Evolutionary conservation across 2,797 vertebrate genomes (phyloP).

Genomic region (Champsocephalus esox): DNA sequence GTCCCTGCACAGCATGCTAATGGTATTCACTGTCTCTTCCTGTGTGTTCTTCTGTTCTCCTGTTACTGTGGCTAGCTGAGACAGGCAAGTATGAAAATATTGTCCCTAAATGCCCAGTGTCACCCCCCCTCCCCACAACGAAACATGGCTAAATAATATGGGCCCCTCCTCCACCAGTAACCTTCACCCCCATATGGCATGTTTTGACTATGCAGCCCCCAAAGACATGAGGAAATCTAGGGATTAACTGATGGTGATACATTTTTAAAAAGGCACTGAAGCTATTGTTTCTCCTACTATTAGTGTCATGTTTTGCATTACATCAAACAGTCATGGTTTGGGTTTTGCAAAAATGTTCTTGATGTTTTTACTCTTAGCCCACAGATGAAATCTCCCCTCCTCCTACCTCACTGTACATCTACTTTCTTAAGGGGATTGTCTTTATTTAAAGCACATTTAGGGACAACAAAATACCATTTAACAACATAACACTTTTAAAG

Average conservation of each 20-base stretch:
- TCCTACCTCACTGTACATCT: constrained; percentile 39
- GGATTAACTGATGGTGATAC: constrained; percentile 26
- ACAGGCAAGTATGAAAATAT: constrained; percentile 87
- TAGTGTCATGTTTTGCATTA: constrained; percentile 22
- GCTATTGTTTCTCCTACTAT: constrained; percentile 6
- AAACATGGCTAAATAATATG: constrained; percentile 64
- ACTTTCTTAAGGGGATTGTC: constrained; percentile 69
- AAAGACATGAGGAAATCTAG: constrained; percentile 12
- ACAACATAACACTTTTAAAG: too few species aligned
- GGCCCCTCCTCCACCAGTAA: constrained; percentile 29
- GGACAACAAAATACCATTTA: too few species aligned
- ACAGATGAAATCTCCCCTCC: constrained; percentile 27
- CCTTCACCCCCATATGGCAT: constrained; percentile 65
- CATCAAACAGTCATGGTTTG: constrained; percentile 30
- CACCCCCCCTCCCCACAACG: constrained; percentile 43
- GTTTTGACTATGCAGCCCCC: constrained; percentile 54
- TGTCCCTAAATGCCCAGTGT: constrained; percentile 54
- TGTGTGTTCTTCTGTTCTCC: constrained; percentile 78
- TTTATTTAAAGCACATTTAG: not conserved
- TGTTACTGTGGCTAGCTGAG: constrained; percentile 86
- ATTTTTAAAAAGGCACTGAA: constrained; percentile 10
- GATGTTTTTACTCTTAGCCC: constrained; percentile 19
- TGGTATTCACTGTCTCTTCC: constrained; percentile 81
- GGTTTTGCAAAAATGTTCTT: constrained; percentile 27
- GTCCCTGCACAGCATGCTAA: constrained; percentile 76